Base-by-base conservation (phyloP, 2,797 vertebrate species). In the Tachyglossus aculeatus region DNA sequence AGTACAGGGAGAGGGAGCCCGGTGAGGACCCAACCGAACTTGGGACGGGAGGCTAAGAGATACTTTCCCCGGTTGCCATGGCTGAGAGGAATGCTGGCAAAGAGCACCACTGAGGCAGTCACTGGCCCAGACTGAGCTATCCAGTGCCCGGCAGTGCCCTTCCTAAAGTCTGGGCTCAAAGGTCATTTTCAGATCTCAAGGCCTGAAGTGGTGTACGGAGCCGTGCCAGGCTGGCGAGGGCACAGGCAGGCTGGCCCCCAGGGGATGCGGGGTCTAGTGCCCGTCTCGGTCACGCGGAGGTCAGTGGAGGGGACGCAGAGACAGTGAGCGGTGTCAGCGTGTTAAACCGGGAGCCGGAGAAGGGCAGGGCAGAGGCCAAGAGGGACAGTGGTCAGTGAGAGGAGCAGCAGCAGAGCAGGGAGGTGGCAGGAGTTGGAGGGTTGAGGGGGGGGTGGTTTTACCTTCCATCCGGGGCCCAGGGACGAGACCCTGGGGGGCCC, bases 391-490 rank as follows among this genome's bases (percentile, higher is more conserved):
- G 68, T 77, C 1, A 67, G 71, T 83, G 84, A 85, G 59, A 85
- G 52, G 85, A 66, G 85, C 85, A 62, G 67, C 57, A 53, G 72
- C 63, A 62, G 57, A 86, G 76, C 32, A 80, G 81, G 67, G 69
- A 74, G 58, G 55, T 54, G 88, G 69, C 81, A 78, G 79, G 91
- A 1, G 25, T 71, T 76, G 65, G 81, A 54, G 65, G 34, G 39
- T 48, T 25, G 64, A 64, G 69, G 71, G 87, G 67, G 72, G 65
- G 64, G 88, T 81, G 83, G 75, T 80, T 88, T 96, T 97, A 98
- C 96, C 95, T 96, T 94, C 88, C 89, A 40, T 87, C 89, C 90
- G 77, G 83, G 31, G 85, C 89, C 91, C 79, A 78, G 87, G 71
- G 69, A 36, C 62, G 88, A 56, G 81, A 87, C 89, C 91, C 90